Conservation (phyloP, 2,888 invertebrate genomes). For the Cryptus viduatorius region DNA sequence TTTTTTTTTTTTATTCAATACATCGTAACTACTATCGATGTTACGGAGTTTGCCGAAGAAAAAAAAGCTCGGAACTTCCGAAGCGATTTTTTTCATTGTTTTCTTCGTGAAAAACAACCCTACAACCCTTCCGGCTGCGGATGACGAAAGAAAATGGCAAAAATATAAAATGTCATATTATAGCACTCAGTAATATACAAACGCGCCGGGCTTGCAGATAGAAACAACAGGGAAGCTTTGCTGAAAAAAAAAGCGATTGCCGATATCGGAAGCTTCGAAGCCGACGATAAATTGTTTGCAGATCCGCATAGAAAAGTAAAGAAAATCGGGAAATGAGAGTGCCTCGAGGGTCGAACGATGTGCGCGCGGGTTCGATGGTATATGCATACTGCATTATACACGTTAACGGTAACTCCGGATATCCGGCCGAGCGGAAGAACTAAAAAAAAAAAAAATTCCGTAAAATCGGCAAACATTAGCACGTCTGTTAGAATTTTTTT, state of each 20-base stretch:
- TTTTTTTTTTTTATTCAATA: neutral
- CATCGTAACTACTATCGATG: neutral
- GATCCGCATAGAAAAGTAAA: neutral
- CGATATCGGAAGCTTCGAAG: conserved; percentile 34
- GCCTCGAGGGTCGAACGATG: neutral
- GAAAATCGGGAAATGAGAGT: neutral
- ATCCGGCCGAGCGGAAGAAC: neutral
- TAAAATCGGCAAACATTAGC: conserved; percentile 17
- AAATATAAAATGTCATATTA: conserved; percentile 70
- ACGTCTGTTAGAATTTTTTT: conserved; percentile 41
- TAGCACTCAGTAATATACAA: conserved; percentile 63
- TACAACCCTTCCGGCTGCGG: neutral
- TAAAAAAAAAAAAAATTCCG: neutral
- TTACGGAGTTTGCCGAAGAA: conserved; percentile 6
- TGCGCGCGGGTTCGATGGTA: neutral
- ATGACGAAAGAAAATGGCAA: conserved; percentile 15
- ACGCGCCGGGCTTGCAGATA: conserved; percentile 14
- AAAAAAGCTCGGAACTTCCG: conserved; percentile 10
- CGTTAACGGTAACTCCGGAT: neutral
- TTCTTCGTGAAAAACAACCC: neutral
- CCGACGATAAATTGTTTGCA: conserved; percentile 38
- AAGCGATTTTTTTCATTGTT: neutral
- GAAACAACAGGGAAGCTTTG: neutral
- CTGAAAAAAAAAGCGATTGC: conserved; percentile 16
- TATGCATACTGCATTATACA: neutral